phyloP scores from a whole-genome alignment of 2,797 vertebrate genomes.

The Brachyalestes nurse region DNA sequence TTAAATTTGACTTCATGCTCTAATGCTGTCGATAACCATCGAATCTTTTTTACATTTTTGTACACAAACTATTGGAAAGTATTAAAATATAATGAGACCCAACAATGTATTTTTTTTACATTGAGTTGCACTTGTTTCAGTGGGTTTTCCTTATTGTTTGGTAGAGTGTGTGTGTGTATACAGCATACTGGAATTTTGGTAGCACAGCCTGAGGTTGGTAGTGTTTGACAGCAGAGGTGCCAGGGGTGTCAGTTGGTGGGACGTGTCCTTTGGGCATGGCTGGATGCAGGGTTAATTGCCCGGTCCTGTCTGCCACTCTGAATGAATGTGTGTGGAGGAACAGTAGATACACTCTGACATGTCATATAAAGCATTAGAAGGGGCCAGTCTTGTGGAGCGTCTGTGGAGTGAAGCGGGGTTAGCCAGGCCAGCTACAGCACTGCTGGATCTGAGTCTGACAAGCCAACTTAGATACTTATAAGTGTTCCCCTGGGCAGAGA shows the following conservation, averaged over 20 bases:
- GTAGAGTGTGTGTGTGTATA: neutral
- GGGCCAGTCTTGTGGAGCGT: slow-evolving; percentile 2
- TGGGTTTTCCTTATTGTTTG: neutral
- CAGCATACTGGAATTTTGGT: neutral
- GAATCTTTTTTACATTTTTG: too few relatives aligned
- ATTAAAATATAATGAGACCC: neutral
- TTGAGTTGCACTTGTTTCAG: neutral
- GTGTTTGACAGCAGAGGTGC: slow-evolving; percentile 17
- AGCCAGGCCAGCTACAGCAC: slow-evolving; percentile 21
- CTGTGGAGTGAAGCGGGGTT: slow-evolving; percentile 18
- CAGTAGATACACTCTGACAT: slow-evolving; percentile 33
- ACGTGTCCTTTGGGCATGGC: slow-evolving; percentile 18
- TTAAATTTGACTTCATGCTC: too few relatives aligned
- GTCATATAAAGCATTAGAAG: slow-evolving; percentile 30
- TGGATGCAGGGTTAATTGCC: slow-evolving; percentile 46
- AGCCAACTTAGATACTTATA: slow-evolving; percentile 11
- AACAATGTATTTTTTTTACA: neutral
- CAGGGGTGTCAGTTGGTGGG: slow-evolving; percentile 30
- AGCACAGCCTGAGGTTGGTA: neutral
- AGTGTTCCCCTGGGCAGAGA: slow-evolving; percentile 14
- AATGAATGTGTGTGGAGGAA: slow-evolving; percentile 39
- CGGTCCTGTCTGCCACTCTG: slow-evolving; percentile 39
- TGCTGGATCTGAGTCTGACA: slow-evolving; percentile 24
- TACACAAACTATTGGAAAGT: neutral
- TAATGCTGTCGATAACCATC: too few relatives aligned